Evolutionary conservation across 1,140 invertebrate genomes (phyloP), one percentile per base, ranked within the genome.

Genomic region (Neocloeon triangulifer): DNA sequence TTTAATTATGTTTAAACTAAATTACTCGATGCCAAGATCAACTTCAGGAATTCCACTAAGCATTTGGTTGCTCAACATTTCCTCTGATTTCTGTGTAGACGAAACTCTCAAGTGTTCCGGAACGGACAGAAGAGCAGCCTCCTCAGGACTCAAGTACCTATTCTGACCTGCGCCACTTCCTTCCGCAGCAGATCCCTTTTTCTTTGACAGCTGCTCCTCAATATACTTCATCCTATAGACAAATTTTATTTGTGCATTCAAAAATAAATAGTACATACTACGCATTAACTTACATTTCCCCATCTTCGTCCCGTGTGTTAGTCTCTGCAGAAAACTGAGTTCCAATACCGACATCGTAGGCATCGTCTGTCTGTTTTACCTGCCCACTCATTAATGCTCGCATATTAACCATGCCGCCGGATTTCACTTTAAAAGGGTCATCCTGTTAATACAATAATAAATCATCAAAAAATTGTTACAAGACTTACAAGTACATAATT

Each of bases 21-120:
- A 62, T 59, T 58, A 79, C 71, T 97, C 88, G 42, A 99, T 94
- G 21, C 95, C 95, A 25, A 99, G 62, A 61, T 99, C 94, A 2
- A 99, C 82, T 65, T 99, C 95, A n/a, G 95, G 95, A 39, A 99
- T 99, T 33, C 95, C 95, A 49, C 85, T 94, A 2, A 99, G 59
- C 94, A 99, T 98, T 64, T 98, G 94, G 65, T 96, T 96, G 5
- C 91, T 97, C 40, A 99, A 69, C 85, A 98, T 96, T 59, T 98
- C 95, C 56, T 98, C 92, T 12, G 80, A 89, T 36, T 62, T 63
- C 37, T 85, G 80, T 2, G 71, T 63, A 7, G 77, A 76, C 10
- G 76, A 79, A 40, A 71, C 68, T 44, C 72, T 58, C 28, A 96
- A 58, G 54, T 94, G 77, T 46, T 86, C 78, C 9, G 89, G 89